Percentiles rank a stretch among this genome's conserved stretches.
Conservation (phyloP, 2,113 vertebrate species). For the Paradisaea rubra region DNA sequence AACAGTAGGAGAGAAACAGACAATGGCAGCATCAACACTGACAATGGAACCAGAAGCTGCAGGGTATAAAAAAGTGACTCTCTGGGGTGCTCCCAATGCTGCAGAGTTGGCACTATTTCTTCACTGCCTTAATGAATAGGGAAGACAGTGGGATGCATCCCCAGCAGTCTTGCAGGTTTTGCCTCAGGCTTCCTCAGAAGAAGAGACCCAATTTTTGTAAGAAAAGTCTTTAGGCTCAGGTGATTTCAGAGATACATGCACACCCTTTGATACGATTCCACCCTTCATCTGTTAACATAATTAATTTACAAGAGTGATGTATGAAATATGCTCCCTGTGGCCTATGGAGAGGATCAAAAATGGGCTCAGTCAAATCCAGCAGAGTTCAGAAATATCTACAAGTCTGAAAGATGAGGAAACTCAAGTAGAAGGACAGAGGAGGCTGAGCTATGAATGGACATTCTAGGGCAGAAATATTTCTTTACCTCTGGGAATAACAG, state of each 20-base stretch:
- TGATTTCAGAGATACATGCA: neutral
- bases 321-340: neutral
- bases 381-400: neutral
- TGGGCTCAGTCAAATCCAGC: neutral
- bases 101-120: neutral
- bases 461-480: neutral
- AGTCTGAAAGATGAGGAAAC: neutral
- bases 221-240: neutral
- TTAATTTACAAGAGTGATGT: neutral
- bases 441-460: neutral
- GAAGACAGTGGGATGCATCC: neutral
- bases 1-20: neutral
- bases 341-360: neutral
- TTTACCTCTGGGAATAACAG: neutral
- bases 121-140: neutral
- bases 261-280: neutral
- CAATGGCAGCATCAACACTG: neutral
- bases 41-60: neutral
- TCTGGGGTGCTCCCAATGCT: neutral
- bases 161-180: neutral
- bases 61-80: neutral
- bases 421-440: neutral
- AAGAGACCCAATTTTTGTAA: neutral
- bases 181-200: neutral
- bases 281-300: neutral